These are phyloP conservation scores for Delphinapterus leucas DNA, from an alignment of 2,113 vertebrate genomes.

Conservation along the genomic window DNA sequence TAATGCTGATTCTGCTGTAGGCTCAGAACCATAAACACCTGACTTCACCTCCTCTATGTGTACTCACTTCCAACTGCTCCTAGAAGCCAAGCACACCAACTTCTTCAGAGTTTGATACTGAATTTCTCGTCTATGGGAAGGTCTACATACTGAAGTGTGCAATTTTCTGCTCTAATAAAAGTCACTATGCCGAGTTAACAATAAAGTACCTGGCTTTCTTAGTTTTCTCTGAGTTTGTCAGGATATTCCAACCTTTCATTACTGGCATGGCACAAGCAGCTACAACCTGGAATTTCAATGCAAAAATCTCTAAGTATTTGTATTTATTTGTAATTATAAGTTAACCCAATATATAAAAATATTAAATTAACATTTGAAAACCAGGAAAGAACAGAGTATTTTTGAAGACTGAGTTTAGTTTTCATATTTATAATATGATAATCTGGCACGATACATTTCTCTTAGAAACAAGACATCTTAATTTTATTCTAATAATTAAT, in stretches of 20 bases:
- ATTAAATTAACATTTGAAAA: constrained; percentile 38
- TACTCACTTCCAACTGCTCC: background rate
- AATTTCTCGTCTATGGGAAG: background rate
- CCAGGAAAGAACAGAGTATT: background rate
- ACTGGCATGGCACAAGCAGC: constrained; percentile 98
- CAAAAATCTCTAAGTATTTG: constrained; percentile 47
- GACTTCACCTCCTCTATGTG: background rate
- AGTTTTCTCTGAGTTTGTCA: constrained; percentile 95
- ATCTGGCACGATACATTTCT: background rate
- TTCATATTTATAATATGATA: background rate
- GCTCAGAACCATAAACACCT: background rate
- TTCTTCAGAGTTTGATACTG: background rate
- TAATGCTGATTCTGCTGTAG: background rate
- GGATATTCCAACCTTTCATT: constrained; percentile 98
- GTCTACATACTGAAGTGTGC: background rate
- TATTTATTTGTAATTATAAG: constrained; percentile 38
- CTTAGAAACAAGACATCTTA: constrained; percentile 13
- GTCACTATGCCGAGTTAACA: background rate
- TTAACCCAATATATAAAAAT: background rate
- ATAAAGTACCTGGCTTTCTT: constrained; percentile 92
- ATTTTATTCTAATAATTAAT: constrained; percentile 12
- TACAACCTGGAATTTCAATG: constrained; percentile 87
- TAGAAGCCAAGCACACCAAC: background rate
- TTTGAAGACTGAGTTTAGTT: background rate
- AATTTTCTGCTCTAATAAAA: constrained; percentile 1